These are phyloP conservation scores for Syngnathus rostellatus DNA, from an alignment of 2,797 vertebrate species.

Conservation along the genomic window DNA sequence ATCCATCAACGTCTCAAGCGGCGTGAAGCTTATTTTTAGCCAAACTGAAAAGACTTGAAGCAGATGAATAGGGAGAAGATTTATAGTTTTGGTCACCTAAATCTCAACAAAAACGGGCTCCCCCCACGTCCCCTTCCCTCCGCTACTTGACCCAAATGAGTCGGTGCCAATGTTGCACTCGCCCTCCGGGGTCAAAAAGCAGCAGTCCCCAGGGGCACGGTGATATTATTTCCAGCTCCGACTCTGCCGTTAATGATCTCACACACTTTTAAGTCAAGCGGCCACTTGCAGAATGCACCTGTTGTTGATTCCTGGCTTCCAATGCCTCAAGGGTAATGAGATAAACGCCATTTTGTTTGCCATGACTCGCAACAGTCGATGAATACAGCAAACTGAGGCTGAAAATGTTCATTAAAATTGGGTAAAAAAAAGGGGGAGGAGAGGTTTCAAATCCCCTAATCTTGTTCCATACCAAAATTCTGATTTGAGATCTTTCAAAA, in stretches of 20 bases:
- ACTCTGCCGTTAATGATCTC: slow-evolving; percentile 31
- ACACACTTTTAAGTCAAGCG: slow-evolving; percentile 14
- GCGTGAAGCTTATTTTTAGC: slow-evolving; percentile 27
- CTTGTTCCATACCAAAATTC: slow-evolving; percentile 21
- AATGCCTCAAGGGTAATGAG: neutral
- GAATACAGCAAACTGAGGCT: too few relatives aligned
- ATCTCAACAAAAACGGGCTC: neutral
- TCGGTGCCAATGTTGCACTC: slow-evolving; percentile 4
- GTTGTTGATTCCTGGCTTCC: slow-evolving; percentile 5
- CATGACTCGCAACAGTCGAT: neutral
- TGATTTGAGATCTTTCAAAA: slow-evolving; percentile 39
- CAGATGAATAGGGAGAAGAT: slow-evolving; percentile 9
- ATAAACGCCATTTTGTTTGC: neutral
- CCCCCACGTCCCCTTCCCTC: slow-evolving; percentile 11
- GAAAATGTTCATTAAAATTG: too few relatives aligned
- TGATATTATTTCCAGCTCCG: slow-evolving; percentile 17
- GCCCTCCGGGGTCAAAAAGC: slow-evolving; percentile 16
- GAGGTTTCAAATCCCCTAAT: slow-evolving; percentile 26
- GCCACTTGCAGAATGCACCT: slow-evolving; percentile 9
- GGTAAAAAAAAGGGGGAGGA: slow-evolving; percentile 8
- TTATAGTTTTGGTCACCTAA: slow-evolving; percentile 8
- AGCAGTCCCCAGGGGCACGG: slow-evolving; percentile 17
- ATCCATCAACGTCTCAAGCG: slow-evolving; percentile 31
- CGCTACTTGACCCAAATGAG: slow-evolving; percentile 3
- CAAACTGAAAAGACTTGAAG: slow-evolving; percentile 3